A percentile compares a stretch with the other conserved stretches of the same genome.
These are phyloP conservation scores for Panopea generosa DNA, from an alignment of 2,888 invertebrate genomes.

Conservation along the genomic window DNA sequence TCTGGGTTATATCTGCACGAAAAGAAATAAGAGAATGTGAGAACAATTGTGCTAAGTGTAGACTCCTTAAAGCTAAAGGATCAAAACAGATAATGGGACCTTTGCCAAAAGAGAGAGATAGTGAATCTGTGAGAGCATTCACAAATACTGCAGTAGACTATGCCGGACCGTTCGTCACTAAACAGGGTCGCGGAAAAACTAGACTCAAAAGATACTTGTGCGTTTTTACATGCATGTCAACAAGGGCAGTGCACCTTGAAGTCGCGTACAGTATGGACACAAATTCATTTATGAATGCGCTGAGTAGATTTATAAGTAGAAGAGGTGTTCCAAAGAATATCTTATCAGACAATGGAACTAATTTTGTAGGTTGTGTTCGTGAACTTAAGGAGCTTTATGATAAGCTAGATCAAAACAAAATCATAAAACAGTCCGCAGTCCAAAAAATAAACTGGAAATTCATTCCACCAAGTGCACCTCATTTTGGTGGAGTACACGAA, in stretches of 20 bases:
- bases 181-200: constrained; percentile 37
- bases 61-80: constrained; percentile 20
- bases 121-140: too few relatives aligned
- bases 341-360: constrained; percentile 48
- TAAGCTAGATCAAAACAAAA: constrained; percentile 26
- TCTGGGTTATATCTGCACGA: constrained; percentile 46
- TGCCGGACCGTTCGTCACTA: constrained; percentile 34
- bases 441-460: constrained; percentile 37
- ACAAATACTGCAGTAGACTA: too few relatives aligned
- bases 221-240: constrained; percentile 48
- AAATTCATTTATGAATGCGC: too few relatives aligned
- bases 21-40: constrained; percentile 42
- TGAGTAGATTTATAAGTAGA: constrained; percentile 35
- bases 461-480: constrained; percentile 38
- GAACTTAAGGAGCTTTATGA: constrained; percentile 31
- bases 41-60: constrained; percentile 26
- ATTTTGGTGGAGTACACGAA: too few relatives aligned
- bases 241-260: constrained; percentile 51
- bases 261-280: constrained; percentile 23
- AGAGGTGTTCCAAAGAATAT: constrained; percentile 41
- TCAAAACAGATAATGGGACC: constrained; percentile 31
- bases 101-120: constrained; percentile 18
- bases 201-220: constrained; percentile 48
- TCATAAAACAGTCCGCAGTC: constrained; percentile 17
- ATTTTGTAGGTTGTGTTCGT: constrained; percentile 37